Evolutionary conservation across 53 echinoderm and acorn worm genomes (phyloP), one percentile per base, ranked within the genome.

Genomic region (Pentamera pediparva): DNA sequence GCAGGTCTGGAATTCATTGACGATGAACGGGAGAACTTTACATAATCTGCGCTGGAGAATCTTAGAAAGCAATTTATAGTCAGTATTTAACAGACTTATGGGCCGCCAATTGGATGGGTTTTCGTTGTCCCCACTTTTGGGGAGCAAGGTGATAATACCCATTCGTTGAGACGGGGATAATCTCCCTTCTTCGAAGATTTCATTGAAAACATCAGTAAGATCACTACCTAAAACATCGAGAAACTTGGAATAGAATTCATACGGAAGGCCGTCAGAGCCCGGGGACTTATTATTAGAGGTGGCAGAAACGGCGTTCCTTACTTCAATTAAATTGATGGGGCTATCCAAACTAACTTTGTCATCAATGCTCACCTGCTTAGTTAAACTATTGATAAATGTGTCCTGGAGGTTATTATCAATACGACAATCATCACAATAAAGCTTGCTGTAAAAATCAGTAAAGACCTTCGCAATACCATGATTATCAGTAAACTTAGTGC

Each of bases 31-130:
- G 30, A 81, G 17, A 41, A 40, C 65, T 11, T 38, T 59, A 34
- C 70, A 55, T 4, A 88, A 19, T 7, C 76, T 37, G 34, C 59
- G 27, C 11, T 80, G 76, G 10, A 87, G 34, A 12, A 78, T 32
- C 47, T 83, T 83, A 5, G 87, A 35, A 38, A 83, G 45, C 17
- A 83, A 80, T 58, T 84, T 89, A n/a, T 89, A 84, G 61, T 89
- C 84, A 4, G 77, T 67, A 3, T 33, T 77, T n/a, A 89, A 41
- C n/a, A 89, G 53, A 32, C 62, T 71, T 8, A 88, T 76, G 2
- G 83, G 88, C 8, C 84, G 58, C 30, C 83, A 34, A 57, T 78
- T 83, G 1, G 72, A 65, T 9, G 78, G 83, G 4, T 84, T 74
- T 40, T 11, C 9, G 3, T 32, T 3, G 43, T 84, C 81, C 4